phyloP scores from a whole-genome alignment of 2,888 invertebrate genomes.

The Latheticus oryzae region DNA sequence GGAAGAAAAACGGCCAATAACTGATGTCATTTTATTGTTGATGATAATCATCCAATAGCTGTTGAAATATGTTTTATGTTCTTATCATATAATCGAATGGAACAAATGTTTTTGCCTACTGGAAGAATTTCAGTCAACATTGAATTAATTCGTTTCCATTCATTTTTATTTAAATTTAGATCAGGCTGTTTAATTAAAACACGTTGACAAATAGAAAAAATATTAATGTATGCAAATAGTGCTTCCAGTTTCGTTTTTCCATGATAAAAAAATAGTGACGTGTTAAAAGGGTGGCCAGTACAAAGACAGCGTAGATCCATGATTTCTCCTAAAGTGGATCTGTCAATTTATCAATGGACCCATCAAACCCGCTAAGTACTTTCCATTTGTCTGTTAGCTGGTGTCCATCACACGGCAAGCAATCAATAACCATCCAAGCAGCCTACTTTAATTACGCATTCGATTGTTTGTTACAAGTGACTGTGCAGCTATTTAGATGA shows the following conservation, averaged over 20 bases:
- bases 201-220: conserved; percentile 8
- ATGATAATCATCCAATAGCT: conserved; percentile 13
- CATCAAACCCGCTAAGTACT: conserved; percentile 59
- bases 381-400: conserved; percentile 56
- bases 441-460: conserved; percentile 53
- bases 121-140: conserved; percentile 14
- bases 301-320: conserved; percentile 9
- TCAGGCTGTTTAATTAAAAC: conserved; percentile 22
- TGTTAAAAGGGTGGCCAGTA: conserved; percentile 2
- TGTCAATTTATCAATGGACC: conserved; percentile 59
- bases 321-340: conserved; percentile 53
- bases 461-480: conserved; percentile 51
- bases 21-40: conserved; percentile 2
- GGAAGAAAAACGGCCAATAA: too few relatives aligned
- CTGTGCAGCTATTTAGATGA: conserved; percentile 45
- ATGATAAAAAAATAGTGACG: conserved; percentile 2
- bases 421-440: conserved; percentile 57
- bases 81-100: conserved; percentile 11
- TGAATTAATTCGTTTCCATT: conserved; percentile 25
- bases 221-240: conserved; percentile 13
- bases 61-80: conserved; percentile 8
- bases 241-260: conserved; percentile 12
- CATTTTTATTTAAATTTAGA: conserved; percentile 23
- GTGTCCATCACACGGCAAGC: conserved; percentile 53
- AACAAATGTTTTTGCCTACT: conserved; percentile 12